A percentile compares a stretch with the other conserved stretches of the same genome.
Conservation (phyloP, 2,888 invertebrate genomes). For the Gryllus longicercus region DNA sequence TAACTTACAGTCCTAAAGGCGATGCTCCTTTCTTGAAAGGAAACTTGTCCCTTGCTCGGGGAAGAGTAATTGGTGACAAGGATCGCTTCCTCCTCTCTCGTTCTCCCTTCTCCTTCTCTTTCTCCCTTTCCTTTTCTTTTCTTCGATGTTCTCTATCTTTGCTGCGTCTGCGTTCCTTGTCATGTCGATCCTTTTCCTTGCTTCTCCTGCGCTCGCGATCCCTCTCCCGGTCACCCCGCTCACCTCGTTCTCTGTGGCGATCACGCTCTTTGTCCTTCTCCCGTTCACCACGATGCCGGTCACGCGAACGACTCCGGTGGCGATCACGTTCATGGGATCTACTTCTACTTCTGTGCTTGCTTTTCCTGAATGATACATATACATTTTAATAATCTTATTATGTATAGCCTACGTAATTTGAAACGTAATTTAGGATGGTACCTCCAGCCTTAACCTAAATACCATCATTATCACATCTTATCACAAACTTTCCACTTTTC, state of each 20-base stretch:
- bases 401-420: no score
- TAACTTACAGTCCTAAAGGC: constrained; percentile 48
- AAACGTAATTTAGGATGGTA: no score
- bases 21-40: constrained; percentile 49
- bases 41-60: constrained; percentile 47
- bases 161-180: constrained; percentile 37
- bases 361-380: constrained; percentile 44
- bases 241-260: constrained; percentile 41
- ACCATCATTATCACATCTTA: no score
- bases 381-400: no score
- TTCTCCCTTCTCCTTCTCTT: constrained; percentile 45
- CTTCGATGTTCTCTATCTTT: constrained; percentile 46
- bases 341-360: constrained; percentile 46
- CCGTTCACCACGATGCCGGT: constrained; percentile 43
- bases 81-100: constrained; percentile 43
- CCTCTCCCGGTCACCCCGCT: constrained; percentile 42
- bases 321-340: constrained; percentile 55
- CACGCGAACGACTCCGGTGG: constrained; percentile 42
- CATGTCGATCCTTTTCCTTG: constrained; percentile 46
- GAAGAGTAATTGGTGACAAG: constrained; percentile 44
- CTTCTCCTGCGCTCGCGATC: constrained; percentile 43
- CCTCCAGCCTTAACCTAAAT: no score
- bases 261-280: constrained; percentile 41
- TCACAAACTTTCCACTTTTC: no score
- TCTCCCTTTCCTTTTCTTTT: constrained; percentile 46